These are phyloP conservation scores for Drosophila lacertosa DNA, from an alignment of 1,140 invertebrate genomes.

Conservation along the genomic window DNA sequence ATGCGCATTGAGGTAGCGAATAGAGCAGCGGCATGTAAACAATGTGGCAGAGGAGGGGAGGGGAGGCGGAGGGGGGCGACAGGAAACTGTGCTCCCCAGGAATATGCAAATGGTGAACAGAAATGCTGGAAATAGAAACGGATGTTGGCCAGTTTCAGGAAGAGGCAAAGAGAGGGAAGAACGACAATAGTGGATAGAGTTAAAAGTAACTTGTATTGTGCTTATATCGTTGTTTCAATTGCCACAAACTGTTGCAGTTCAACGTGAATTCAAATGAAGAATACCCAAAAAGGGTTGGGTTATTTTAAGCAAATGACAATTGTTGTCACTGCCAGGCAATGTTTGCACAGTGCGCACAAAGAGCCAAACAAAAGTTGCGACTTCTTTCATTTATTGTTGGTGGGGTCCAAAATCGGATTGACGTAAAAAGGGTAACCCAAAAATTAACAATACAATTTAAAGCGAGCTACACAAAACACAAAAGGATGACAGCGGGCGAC, in stretches of 20 bases:
- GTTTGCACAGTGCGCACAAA: slow-evolving; percentile 70
- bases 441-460: slow-evolving; percentile 82
- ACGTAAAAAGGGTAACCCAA: slow-evolving; percentile 58
- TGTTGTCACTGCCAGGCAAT: slow-evolving; percentile 69
- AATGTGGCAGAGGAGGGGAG: slow-evolving; percentile 33
- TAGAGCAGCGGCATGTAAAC: slow-evolving; percentile 64
- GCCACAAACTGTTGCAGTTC: slow-evolving; percentile 44
- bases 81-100: slow-evolving; percentile 47
- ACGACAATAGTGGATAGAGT: slow-evolving; percentile 4
- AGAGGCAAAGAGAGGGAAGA: background rate
- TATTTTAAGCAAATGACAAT: slow-evolving; percentile 52
- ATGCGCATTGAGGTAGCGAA: slow-evolving; percentile 55
- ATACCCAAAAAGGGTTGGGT: background rate
- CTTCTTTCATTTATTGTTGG: slow-evolving; percentile 42
- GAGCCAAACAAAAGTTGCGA: slow-evolving; percentile 54
- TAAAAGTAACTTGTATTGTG: slow-evolving; percentile 5
- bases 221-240: slow-evolving; percentile 38
- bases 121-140: slow-evolving; percentile 30
- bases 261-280: slow-evolving; percentile 1
- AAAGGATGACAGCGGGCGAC: slow-evolving; percentile 17
- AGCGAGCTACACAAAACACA: slow-evolving; percentile 49
- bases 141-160: slow-evolving; percentile 6
- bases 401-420: slow-evolving; percentile 43
- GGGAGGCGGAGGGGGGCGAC: background rate
- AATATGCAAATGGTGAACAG: slow-evolving; percentile 59